Conservation (phyloP, 2,113 vertebrate genomes). For the Cynoglossus semilaevis region DNA sequence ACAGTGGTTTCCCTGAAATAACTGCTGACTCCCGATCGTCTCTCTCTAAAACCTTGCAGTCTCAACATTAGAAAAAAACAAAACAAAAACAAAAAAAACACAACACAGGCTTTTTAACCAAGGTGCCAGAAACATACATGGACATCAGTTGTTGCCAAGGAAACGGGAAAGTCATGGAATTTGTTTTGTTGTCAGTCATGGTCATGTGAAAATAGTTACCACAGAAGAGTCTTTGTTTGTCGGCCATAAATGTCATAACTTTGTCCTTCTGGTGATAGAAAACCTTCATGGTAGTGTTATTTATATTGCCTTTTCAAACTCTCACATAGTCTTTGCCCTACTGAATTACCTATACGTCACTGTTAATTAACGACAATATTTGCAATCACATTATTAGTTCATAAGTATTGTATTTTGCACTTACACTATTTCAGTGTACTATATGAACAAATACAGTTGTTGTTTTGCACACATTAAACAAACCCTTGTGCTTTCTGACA, state of each 20-base stretch:
- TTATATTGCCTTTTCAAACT: no score
- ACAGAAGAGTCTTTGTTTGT: not conserved
- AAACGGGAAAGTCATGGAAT: constrained; percentile 36
- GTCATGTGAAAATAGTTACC: constrained; percentile 15
- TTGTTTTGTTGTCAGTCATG: constrained; percentile 37
- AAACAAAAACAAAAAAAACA: constrained; percentile 2
- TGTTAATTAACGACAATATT: no score
- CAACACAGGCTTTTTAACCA: constrained; percentile 29
- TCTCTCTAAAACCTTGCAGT: constrained; percentile 45
- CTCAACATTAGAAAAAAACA: constrained; percentile 7
- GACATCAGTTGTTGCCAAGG: constrained; percentile 17
- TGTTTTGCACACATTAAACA: no score
- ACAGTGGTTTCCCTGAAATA: constrained; percentile 52
- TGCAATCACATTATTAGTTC: no score
- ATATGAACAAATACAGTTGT: no score
- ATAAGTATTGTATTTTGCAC: no score
- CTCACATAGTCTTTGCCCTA: no score
- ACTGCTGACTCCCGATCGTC: constrained; percentile 68
- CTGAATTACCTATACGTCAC: no score
- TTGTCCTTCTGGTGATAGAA: no score
- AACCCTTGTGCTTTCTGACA: no score
- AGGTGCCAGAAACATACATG: constrained; percentile 14
- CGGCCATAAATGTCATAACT: not conserved
- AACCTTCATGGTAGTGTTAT: no score
- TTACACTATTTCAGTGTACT: no score